Evolutionary conservation across 2,888 invertebrate genomes (phyloP), one percentile per base, ranked within the genome.

Genomic region (Yponomeuta plumbellus): DNA sequence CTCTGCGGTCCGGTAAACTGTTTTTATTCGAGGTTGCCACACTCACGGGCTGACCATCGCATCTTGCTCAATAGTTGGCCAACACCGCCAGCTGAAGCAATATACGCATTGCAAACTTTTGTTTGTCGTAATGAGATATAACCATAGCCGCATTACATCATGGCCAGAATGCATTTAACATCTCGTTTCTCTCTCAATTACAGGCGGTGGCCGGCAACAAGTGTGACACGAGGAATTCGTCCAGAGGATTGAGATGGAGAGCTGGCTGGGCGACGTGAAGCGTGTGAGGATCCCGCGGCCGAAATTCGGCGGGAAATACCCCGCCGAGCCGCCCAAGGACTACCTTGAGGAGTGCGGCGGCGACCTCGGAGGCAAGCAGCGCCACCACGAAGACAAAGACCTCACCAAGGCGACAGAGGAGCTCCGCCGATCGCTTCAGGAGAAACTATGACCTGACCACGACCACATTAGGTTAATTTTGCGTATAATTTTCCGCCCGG

Each of bases 191-290:
- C 59, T 59, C 59, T 23, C 13, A 6, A 23, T 59, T 59, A 59
- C 59, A 59, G 59, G 59, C 23, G 59, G 21, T 59, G 21, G 22
- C 59, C 59, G 59, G 22, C 21, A 59, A 59, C 59, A 59, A 59
- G 59, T 13, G 44, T 17, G 44, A 52, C 44, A 17, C 13, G 44
- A 52, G 17, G 3, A 52, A 52, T 52, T 52, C 8, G 44, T 58
- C 21, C 3, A 13, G 21, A 8, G 22, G 8, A 63, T 44, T 44
- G 13, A 63, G 73, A 97, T 97, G 96, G 97, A 97, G 80, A 94
- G 95, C 74, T 96, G 96, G 96, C 85, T 96, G 76, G 94, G 94
- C 71, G 96, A 97, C 83, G 95, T 97, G 64, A 96, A 96, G 83
- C 94, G 95, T 73, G 94, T 97, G 70, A 92, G 95, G 74, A 97